Evolutionary conservation across 2,888 invertebrate species (phyloP).

Genomic region (Deilephila porcellus): DNA sequence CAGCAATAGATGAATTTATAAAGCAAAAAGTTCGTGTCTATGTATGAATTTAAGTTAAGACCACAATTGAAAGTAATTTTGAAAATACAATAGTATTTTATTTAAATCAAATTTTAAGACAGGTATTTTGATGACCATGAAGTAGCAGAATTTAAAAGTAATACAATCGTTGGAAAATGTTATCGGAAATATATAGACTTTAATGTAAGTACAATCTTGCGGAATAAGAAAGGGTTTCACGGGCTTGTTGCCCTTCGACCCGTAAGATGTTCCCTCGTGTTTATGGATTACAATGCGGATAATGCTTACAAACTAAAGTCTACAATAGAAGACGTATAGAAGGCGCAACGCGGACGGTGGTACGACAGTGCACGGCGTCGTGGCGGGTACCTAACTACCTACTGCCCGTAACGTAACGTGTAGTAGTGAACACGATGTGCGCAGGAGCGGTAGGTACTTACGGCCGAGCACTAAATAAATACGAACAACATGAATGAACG

Average conservation of each 20-base stretch:
- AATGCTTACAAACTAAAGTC: conserved; percentile 37
- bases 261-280: not conserved
- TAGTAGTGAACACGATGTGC: conserved; percentile 19
- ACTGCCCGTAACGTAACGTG: not conserved
- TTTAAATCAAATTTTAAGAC: too few species aligned
- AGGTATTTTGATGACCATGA: too few species aligned
- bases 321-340: too few species aligned
- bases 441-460: conserved; percentile 60
- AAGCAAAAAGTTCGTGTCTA: too few species aligned
- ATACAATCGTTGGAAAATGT: not conserved
- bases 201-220: not conserved
- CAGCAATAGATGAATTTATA: too few species aligned
- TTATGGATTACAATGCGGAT: not conserved
- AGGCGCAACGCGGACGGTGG: too few species aligned
- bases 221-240: not conserved
- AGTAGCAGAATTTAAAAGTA: too few species aligned
- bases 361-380: too few species aligned
- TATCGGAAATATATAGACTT: not conserved
- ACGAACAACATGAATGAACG: conserved; percentile 78
- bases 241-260: not conserved
- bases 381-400: too few species aligned
- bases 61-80: too few species aligned
- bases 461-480: conserved; percentile 70
- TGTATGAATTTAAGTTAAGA: too few species aligned
- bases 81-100: too few species aligned